A percentile compares a stretch with the other conserved stretches of the same genome.
phyloP scores from a whole-genome alignment of 2,888 invertebrate genomes.

The Hoplodrina blanda region DNA sequence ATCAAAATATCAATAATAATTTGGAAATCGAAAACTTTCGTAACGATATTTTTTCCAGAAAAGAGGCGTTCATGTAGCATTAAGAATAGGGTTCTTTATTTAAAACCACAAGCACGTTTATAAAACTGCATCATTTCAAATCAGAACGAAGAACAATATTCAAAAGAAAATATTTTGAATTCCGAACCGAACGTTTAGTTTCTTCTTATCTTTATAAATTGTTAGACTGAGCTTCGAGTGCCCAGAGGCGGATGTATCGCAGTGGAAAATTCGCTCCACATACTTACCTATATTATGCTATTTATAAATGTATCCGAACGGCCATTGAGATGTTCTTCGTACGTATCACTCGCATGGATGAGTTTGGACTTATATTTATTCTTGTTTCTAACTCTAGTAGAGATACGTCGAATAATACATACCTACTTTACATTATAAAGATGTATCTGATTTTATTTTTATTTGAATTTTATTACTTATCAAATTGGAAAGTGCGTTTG shows the following conservation, averaged over 20 bases:
- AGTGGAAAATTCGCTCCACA: conserved; percentile 66
- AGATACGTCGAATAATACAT: not conserved
- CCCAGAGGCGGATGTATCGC: conserved; percentile 58
- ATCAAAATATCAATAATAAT: not conserved
- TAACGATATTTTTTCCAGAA: not conserved
- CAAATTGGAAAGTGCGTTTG: not conserved
- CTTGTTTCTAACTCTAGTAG: conserved; percentile 10
- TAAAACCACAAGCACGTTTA: not conserved
- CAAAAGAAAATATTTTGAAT: conserved; percentile 8
- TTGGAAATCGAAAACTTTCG: not conserved
- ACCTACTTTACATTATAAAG: conserved; percentile 10
- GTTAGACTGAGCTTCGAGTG: conserved; percentile 35
- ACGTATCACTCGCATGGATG: conserved; percentile 46
- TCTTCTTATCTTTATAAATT: conserved; percentile 53
- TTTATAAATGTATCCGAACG: conserved; percentile 61
- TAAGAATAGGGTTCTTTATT: not conserved
- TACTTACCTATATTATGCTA: conserved; percentile 48
- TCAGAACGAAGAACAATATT: not conserved
- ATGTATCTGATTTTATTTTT: not conserved
- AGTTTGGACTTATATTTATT: conserved; percentile 28
- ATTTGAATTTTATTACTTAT: not conserved
- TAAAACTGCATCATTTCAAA: not conserved
- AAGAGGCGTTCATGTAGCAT: not conserved
- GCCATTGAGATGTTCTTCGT: conserved; percentile 52
- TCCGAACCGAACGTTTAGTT: conserved; percentile 27